Conservation (phyloP, 2,888 invertebrate genomes). For the Amiota mariae region DNA sequence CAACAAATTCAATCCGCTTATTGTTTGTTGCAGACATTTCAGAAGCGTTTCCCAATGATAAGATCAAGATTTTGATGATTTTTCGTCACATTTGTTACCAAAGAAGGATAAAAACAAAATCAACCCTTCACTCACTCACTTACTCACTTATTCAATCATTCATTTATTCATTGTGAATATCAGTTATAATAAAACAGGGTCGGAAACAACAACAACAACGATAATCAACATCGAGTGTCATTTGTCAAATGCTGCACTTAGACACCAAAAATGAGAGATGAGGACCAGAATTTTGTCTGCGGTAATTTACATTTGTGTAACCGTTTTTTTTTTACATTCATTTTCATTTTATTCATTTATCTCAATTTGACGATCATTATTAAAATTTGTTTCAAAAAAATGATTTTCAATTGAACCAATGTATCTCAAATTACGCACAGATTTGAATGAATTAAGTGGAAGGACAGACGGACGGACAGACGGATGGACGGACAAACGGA, state of each 20-base stretch:
- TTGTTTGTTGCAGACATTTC: not conserved
- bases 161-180: not conserved
- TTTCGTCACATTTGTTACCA: too few relatives aligned
- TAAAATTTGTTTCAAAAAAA: not conserved
- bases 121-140: too few relatives aligned
- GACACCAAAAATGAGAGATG: not conserved
- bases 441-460: not conserved
- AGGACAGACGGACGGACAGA: too few relatives aligned
- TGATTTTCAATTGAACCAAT: not conserved
- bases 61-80: too few relatives aligned
- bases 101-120: too few relatives aligned
- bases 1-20: slow-evolving; percentile 5
- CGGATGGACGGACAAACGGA: not conserved
- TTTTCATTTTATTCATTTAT: slow-evolving; percentile 15
- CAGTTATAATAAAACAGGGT: not conserved
- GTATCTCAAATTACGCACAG: slow-evolving; percentile 7
- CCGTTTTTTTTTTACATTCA: not conserved
- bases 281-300: slow-evolving; percentile 17
- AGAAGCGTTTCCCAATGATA: too few relatives aligned
- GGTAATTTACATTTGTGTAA: slow-evolving; percentile 45
- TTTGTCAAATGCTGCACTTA: slow-evolving; percentile 41
- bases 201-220: too few relatives aligned
- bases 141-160: too few relatives aligned
- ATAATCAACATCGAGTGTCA: slow-evolving; percentile 30
- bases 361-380: slow-evolving; percentile 18